These are phyloP conservation scores for Junco hyemalis DNA, from an alignment of 2,113 vertebrate genomes.

Conservation along the genomic window DNA sequence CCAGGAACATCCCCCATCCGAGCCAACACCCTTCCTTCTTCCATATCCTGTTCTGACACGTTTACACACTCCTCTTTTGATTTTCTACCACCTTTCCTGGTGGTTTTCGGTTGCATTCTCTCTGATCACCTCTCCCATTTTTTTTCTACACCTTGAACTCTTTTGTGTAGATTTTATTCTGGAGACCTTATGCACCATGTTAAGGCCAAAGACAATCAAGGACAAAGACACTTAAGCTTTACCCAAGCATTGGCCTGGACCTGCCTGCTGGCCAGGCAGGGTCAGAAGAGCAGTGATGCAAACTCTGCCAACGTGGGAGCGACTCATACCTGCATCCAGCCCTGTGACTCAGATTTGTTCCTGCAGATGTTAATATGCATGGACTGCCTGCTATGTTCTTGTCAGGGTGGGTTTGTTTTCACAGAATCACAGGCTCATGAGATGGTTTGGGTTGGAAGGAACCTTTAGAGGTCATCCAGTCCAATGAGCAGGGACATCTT, in stretches of 20 bases:
- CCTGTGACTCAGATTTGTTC: neutral
- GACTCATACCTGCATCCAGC: fast-evolving
- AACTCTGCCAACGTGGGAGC: neutral
- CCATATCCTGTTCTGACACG: neutral
- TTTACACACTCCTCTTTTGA: neutral
- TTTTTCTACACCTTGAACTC: neutral
- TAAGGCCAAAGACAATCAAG: neutral
- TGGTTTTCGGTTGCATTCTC: fast-evolving
- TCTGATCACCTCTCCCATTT: fast-evolving
- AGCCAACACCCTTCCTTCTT: neutral
- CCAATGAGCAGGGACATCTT: neutral
- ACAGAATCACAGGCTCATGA: neutral
- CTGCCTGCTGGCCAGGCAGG: neutral
- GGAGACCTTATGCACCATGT: neutral
- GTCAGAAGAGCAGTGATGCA: neutral
- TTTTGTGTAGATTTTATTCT: neutral
- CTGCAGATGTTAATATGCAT: neutral
- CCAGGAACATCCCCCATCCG: neutral
- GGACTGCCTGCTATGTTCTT: neutral
- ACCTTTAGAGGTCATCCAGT: neutral
- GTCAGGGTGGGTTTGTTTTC: neutral
- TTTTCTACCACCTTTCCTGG: neutral
- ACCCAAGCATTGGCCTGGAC: neutral
- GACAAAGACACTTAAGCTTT: neutral
- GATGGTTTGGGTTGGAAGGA: neutral